Conservation (phyloP, 2,113 vertebrate genomes). For the Oncorhynchus tshawytscha region DNA sequence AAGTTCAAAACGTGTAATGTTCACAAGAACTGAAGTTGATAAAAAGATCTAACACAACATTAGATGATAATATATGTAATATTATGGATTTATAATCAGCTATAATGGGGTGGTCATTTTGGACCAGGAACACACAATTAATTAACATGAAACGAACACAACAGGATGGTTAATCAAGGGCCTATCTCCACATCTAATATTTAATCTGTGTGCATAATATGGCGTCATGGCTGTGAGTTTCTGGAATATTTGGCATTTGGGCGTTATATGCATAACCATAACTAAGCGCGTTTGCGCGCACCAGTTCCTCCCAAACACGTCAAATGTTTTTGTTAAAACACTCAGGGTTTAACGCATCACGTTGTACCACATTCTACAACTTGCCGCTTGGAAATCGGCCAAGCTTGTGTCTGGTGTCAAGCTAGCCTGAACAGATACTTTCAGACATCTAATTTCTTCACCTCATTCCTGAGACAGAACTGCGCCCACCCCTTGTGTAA, state of each 20-base stretch:
- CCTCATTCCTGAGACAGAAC: conserved; percentile 69
- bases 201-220: conserved; percentile 18
- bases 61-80: too few species aligned
- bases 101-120: too few species aligned
- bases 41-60: too few species aligned
- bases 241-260: conserved; percentile 41
- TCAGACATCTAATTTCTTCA: conserved; percentile 71
- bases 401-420: conserved; percentile 69
- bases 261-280: background rate
- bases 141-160: too few species aligned
- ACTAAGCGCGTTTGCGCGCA: background rate
- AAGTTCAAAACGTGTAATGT: too few species aligned
- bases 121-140: too few species aligned
- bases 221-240: conserved; percentile 37
- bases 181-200: background rate
- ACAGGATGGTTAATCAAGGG: too few species aligned
- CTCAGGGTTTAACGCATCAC: conserved; percentile 26
- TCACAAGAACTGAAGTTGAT: too few species aligned
- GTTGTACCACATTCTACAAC: conserved; percentile 47
- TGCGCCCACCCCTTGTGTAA: conserved; percentile 67
- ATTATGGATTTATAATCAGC: too few species aligned
- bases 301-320: conserved; percentile 23
- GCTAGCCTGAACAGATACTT: conserved; percentile 76
- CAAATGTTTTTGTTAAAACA: conserved; percentile 23
- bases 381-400: conserved; percentile 63